These are phyloP conservation scores for Cephus cinctus DNA, from an alignment of 1,140 invertebrate species.

Conservation along the genomic window DNA sequence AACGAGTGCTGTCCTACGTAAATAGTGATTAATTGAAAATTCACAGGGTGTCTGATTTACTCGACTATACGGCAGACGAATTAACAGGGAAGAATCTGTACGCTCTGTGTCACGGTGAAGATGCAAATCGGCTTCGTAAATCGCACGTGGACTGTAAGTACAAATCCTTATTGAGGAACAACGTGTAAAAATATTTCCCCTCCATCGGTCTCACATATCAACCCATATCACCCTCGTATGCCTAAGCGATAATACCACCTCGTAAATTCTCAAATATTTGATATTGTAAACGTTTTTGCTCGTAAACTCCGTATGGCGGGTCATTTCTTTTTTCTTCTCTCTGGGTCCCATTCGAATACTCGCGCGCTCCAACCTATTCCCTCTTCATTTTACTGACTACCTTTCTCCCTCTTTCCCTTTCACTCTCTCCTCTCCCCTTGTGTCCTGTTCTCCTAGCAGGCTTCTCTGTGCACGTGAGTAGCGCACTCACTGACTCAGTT, in stretches of 20 bases:
- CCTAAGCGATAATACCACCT: too few relatives aligned
- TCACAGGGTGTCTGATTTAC: conserved; percentile 83
- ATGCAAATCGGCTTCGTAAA: conserved; percentile 89
- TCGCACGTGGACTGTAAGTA: conserved; percentile 91
- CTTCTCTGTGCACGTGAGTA: neutral
- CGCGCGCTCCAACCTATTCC: conserved; percentile 33
- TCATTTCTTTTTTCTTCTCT: too few relatives aligned
- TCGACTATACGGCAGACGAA: conserved; percentile 92
- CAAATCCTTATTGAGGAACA: conserved; percentile 6
- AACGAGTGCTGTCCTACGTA: too few relatives aligned
- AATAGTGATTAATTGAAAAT: too few relatives aligned
- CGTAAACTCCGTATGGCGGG: conserved; percentile 29
- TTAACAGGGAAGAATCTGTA: conserved; percentile 92
- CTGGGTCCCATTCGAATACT: conserved; percentile 36
- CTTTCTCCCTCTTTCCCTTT: too few relatives aligned
- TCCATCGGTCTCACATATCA: too few relatives aligned
- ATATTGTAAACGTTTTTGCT: conserved; percentile 38
- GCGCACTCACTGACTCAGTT: conserved; percentile 12
- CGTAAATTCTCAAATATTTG: conserved; percentile 27
- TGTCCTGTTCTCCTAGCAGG: conserved; percentile 2
- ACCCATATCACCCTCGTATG: too few relatives aligned
- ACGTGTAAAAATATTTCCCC: neutral
- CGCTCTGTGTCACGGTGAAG: conserved; percentile 91
- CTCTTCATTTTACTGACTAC: too few relatives aligned
- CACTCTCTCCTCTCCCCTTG: neutral